Conservation (phyloP, 2,797 vertebrate genomes). For the Lepus townsendii region DNA sequence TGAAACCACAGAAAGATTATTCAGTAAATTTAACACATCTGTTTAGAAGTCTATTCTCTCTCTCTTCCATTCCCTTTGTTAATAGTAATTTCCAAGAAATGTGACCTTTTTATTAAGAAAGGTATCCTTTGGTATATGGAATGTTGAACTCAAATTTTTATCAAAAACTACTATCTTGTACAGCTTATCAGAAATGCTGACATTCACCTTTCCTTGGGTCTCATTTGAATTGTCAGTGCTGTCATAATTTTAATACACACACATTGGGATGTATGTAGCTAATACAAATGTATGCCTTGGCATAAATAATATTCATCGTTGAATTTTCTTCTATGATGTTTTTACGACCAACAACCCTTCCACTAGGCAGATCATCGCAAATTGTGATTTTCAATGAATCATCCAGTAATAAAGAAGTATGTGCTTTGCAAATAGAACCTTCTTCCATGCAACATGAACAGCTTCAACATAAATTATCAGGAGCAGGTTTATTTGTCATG, state of each 20-base stretch:
- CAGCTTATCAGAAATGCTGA: conserved; percentile 73
- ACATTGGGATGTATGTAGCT: conserved; percentile 62
- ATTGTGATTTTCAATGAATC: conserved; percentile 81
- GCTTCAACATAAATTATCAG: conserved; percentile 78
- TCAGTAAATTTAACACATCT: background rate
- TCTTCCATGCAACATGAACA: conserved; percentile 74
- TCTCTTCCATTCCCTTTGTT: conserved; percentile 40
- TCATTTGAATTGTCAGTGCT: conserved; percentile 70
- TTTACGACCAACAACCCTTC: conserved; percentile 78
- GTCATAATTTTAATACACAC: conserved; percentile 74
- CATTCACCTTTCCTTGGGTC: background rate
- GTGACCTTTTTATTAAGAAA: conserved; percentile 39
- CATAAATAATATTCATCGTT: conserved; percentile 80
- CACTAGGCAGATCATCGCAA: conserved; percentile 70
- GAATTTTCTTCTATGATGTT: conserved; percentile 74
- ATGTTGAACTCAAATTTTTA: conserved; percentile 13
- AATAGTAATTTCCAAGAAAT: conserved; percentile 1
- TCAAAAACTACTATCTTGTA: conserved; percentile 41
- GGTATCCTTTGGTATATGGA: background rate
- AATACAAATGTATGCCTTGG: conserved; percentile 75
- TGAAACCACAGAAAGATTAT: background rate
- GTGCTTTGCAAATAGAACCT: conserved; percentile 73
- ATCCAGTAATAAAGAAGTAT: conserved; percentile 82
- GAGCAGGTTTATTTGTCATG: conserved; percentile 80
- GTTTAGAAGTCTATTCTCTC: background rate